Evolutionary conservation across 2,113 vertebrate genomes (phyloP).

Genomic region (Marmota flaviventris): DNA sequence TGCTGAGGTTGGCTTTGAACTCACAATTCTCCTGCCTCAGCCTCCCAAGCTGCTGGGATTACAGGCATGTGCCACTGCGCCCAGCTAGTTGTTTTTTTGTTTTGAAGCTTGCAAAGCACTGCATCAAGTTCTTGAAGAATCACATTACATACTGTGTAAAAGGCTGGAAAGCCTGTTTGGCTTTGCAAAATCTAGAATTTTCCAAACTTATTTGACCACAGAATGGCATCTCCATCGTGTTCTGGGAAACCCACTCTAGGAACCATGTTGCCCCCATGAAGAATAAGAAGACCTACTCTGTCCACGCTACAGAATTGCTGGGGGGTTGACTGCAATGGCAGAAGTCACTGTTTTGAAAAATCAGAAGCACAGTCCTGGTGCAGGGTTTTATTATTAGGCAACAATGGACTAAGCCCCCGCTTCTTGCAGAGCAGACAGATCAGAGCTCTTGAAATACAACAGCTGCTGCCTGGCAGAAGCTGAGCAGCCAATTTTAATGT

Average conservation of each 20-base stretch:
- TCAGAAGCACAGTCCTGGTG: neutral
- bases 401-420: neutral
- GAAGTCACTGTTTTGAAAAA: neutral
- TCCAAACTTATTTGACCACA: neutral
- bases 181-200: neutral
- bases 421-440: neutral
- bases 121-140: neutral
- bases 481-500: neutral
- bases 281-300: neutral
- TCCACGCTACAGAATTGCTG: neutral
- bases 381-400: neutral
- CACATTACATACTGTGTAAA: fast-evolving
- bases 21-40: too few species aligned
- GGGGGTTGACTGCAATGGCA: fast-evolving
- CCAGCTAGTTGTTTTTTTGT: too few species aligned
- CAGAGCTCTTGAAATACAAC: neutral
- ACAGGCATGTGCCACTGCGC: too few species aligned
- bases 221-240: fast-evolving
- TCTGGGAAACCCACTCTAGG: neutral
- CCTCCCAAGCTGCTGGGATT: too few species aligned
- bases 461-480: neutral
- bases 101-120: neutral
- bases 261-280: fast-evolving
- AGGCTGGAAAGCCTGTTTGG: neutral
- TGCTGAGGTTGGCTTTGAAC: too few species aligned